Evolutionary conservation across 2,888 invertebrate genomes (phyloP).

Genomic region (Volucella inflata): DNA sequence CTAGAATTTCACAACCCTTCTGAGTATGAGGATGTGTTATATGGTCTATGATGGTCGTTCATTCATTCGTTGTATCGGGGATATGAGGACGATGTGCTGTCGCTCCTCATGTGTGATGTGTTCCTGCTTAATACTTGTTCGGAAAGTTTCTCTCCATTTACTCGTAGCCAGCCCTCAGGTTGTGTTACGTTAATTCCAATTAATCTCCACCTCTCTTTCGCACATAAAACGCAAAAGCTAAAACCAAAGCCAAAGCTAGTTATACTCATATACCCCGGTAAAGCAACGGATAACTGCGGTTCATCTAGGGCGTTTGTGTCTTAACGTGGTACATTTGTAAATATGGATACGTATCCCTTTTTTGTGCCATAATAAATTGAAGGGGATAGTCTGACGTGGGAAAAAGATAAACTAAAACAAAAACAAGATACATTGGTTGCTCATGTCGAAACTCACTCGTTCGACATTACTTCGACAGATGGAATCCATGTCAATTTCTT

Average conservation of each 20-base stretch:
- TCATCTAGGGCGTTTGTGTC: conserved; percentile 8
- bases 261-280: conserved; percentile 10
- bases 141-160: conserved; percentile 45
- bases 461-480: conserved; percentile 9
- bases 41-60: not conserved
- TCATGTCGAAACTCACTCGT: not conserved
- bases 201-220: conserved; percentile 38
- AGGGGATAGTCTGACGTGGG: conserved; percentile 29
- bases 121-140: conserved; percentile 64
- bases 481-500: conserved; percentile 67
- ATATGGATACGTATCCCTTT: conserved; percentile 25
- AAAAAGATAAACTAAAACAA: not conserved
- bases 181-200: conserved; percentile 70
- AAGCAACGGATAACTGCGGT: conserved; percentile 34
- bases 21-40: conserved; percentile 2
- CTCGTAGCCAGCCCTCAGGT: conserved; percentile 30
- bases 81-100: not conserved
- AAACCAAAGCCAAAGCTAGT: not conserved
- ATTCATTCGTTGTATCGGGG: not conserved
- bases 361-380: conserved; percentile 68
- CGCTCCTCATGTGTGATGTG: conserved; percentile 3
- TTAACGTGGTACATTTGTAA: not conserved
- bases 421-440: conserved; percentile 2
- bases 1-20: conserved; percentile 15
- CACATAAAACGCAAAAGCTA: conserved; percentile 52